Evolutionary conservation across 1,140 invertebrate species (phyloP).

Genomic region (Drosophila azteca): DNA sequence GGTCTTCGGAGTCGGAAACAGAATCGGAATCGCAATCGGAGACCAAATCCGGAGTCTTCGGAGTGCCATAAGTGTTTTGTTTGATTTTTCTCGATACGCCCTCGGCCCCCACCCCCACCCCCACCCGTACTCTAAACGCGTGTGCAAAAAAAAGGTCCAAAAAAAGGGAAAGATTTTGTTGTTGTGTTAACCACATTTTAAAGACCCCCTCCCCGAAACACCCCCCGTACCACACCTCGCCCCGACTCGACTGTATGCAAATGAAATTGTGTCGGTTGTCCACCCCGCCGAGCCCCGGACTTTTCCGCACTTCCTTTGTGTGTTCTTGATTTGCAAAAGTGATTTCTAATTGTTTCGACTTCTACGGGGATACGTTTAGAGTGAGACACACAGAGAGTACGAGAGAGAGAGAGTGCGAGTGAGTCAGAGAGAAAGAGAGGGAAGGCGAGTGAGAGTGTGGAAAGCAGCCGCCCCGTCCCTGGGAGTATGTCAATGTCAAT

Average conservation of each 20-base stretch:
- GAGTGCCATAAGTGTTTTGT: conserved; percentile 31
- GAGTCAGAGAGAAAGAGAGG: not conserved
- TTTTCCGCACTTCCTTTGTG: conserved; percentile 14
- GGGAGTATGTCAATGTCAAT: conserved; percentile 70
- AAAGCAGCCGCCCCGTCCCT: not conserved
- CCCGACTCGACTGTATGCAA: conserved; percentile 48
- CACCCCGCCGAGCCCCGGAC: conserved; percentile 26
- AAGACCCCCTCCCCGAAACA: conserved; percentile 17
- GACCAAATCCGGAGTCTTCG: conserved; percentile 1
- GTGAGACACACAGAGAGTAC: not conserved
- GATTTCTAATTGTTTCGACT: conserved; percentile 73
- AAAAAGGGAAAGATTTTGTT: conserved; percentile 40
- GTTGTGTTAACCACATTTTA: conserved; percentile 30
- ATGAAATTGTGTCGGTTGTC: conserved; percentile 68
- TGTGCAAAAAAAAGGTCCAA: conserved; percentile 25
- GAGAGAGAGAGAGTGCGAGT: not conserved
- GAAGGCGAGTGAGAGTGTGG: not conserved
- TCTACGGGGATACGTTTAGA: conserved; percentile 3
- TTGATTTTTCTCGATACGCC: conserved; percentile 34
- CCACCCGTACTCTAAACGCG: conserved; percentile 21
- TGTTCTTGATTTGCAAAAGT: conserved; percentile 69
- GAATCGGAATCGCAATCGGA: too few species aligned
- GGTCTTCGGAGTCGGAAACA: too few species aligned
- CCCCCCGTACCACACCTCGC: too few species aligned
- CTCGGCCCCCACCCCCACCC: not conserved